phyloP scores from a whole-genome alignment of 2,113 vertebrate species.

The Paratilapia polleni region DNA sequence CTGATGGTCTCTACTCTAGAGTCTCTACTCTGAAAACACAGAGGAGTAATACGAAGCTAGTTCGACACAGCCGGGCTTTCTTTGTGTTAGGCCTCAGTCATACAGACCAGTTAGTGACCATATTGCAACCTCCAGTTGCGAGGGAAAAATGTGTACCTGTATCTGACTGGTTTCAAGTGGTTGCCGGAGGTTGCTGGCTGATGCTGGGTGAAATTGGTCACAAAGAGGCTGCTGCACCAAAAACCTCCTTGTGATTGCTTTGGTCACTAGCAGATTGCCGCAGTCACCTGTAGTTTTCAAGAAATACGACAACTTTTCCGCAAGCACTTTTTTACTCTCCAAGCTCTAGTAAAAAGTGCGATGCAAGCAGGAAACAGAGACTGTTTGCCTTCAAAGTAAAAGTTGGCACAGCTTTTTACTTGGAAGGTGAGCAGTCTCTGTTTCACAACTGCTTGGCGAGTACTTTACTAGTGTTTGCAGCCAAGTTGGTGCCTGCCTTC shows the following conservation, averaged over 20 bases:
- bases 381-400: too few relatives aligned
- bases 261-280: not conserved
- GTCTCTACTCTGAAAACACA: too few relatives aligned
- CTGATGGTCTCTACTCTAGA: too few relatives aligned
- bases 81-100: not conserved
- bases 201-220: not conserved
- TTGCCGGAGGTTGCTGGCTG: not conserved
- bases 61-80: not conserved
- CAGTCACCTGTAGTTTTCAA: not conserved
- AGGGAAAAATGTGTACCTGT: not conserved
- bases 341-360: not conserved
- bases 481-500: not conserved
- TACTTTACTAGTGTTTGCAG: not conserved
- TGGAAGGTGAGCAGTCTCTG: too few relatives aligned
- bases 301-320: not conserved
- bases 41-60: not conserved
- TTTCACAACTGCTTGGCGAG: not conserved
- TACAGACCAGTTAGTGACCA: not conserved
- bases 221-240: not conserved
- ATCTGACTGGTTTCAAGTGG: too few relatives aligned
- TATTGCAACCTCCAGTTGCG: not conserved
- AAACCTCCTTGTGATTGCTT: not conserved
- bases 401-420: too few relatives aligned
- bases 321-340: not conserved
- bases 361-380: too few relatives aligned